These are phyloP conservation scores for Amblyraja radiata DNA, from an alignment of 2,797 vertebrate genomes.

Conservation along the genomic window DNA sequence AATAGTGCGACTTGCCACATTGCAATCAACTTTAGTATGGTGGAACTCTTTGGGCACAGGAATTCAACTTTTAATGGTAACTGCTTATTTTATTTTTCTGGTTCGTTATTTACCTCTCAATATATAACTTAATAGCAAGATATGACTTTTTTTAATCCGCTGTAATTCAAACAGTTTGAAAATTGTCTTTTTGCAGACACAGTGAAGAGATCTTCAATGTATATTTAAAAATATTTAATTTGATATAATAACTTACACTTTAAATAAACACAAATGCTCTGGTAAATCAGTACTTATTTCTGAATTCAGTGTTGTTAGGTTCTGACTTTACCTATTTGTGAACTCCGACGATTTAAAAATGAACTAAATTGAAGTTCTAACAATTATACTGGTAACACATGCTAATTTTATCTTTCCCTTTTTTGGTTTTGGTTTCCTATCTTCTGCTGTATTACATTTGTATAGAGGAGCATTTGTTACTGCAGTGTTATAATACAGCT, in stretches of 20 bases:
- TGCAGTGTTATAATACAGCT: not conserved
- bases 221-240: not conserved
- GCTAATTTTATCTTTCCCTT: not conserved
- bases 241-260: not conserved
- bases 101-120: not conserved
- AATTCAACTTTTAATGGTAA: constrained; percentile 86
- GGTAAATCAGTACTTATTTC: not conserved
- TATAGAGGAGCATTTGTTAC: not conserved
- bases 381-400: not conserved
- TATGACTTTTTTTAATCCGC: not conserved
- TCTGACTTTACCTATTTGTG: not conserved
- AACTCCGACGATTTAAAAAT: not conserved
- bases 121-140: not conserved
- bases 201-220: not conserved
- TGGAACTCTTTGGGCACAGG: constrained; percentile 78
- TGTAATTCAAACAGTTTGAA: constrained; percentile 14
- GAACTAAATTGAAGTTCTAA: not conserved
- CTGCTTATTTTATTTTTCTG: not conserved
- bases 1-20: constrained; percentile 60
- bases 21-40: constrained; percentile 60
- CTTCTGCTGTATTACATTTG: not conserved
- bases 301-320: not conserved
- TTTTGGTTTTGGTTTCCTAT: not conserved
- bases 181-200: constrained; percentile 26
- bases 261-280: not conserved